Evolutionary conservation across 1,140 invertebrate species (phyloP).

Genomic region (Pseudobourletiella spinata): DNA sequence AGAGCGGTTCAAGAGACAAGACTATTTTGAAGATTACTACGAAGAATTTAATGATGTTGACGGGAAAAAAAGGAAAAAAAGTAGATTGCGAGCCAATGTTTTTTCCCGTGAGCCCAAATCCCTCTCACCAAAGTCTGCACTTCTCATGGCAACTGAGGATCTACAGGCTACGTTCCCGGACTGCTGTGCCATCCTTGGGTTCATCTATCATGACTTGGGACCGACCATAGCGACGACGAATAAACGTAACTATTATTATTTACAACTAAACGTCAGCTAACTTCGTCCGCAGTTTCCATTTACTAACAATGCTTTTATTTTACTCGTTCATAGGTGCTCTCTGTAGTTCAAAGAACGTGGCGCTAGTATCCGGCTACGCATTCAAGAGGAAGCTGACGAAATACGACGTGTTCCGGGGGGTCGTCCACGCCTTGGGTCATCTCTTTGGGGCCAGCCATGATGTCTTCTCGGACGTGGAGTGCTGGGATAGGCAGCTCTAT

Average conservation of each 20-base stretch:
- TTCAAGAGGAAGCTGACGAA: neutral
- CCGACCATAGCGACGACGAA: constrained; percentile 9
- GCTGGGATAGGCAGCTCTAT: neutral
- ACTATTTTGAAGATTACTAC: neutral
- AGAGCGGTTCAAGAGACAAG: neutral
- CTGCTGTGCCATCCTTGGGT: constrained; percentile 13
- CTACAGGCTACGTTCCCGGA: neutral
- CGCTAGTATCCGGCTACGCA: constrained; percentile 8
- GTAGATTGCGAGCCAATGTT: neutral
- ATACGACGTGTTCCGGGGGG: constrained; percentile 6
- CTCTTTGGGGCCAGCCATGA: constrained; percentile 10
- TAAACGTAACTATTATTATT: neutral
- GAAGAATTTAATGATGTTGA: neutral
- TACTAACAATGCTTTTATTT: no score
- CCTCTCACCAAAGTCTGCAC: neutral
- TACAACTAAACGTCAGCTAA: no score
- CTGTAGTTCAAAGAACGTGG: neutral
- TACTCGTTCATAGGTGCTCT: constrained; percentile 9
- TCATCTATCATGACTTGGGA: constrained; percentile 12
- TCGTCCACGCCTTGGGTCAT: constrained; percentile 14
- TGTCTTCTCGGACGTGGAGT: neutral
- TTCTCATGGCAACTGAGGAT: neutral
- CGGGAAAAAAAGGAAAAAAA: neutral
- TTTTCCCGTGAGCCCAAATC: neutral
- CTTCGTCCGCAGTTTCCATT: no score